Evolutionary conservation across 2,888 invertebrate species (phyloP), one percentile per base, ranked within the genome.

Genomic region (Drosophila meridiana): DNA sequence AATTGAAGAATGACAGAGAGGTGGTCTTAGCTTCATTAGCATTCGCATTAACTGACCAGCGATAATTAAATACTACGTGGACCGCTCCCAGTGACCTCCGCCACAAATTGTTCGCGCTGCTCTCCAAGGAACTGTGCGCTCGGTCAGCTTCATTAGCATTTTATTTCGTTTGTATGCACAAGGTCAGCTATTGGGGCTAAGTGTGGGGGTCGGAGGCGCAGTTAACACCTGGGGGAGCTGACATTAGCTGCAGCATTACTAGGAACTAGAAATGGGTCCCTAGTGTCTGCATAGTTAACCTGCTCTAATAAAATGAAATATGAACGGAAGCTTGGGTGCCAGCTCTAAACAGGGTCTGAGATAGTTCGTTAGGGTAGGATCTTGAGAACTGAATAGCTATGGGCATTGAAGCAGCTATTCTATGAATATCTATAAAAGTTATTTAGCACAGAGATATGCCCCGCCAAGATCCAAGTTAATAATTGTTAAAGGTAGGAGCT

Each of bases 1-100:
- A 78, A 82, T 28, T 38, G 55, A 20, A 36, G 13, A 55, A 9
- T 7, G 8, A 7, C 53, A 64, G 45, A 7, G 28, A 57, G 55
- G 52, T 60, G 36, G 14, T n/a, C 28, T 1, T 30, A 9, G 38
- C 74, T 75, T 80, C 75, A 87, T 89, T 89, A 83, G 83, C 80
- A 86, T 78, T 73, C 66, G 34, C 72, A 81, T 83, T 78, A 83
- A 89, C 83, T 89, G 85, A 82, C 87, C 89, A 78, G 13, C 68
- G 61, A 59, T 85, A 87, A 87, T 87, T 89, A 82, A 75, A 80
- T 72, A 73, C 57, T 64, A 52, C 68, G 56, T 69, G 53, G 68
- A 79, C 71, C 82, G 55, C 79, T 67, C 77, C 74, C 77, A 73
- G 50, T 58, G 78, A 80, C 82, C 73, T 67, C 70, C 63, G 71